Evolutionary conservation across 2,888 invertebrate species (phyloP).

Genomic region (Melangyna quadrimaculata): DNA sequence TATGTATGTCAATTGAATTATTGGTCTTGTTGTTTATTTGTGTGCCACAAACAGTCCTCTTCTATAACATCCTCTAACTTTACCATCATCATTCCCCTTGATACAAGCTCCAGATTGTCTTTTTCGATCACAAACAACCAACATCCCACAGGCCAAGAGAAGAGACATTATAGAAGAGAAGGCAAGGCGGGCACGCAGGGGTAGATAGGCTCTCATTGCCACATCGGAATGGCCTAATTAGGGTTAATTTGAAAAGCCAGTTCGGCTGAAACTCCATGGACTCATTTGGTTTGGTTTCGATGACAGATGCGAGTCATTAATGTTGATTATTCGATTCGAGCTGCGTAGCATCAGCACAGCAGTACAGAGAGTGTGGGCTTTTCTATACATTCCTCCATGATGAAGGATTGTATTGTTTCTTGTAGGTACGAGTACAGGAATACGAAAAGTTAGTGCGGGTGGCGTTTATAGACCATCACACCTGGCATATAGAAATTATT

Average conservation of each 20-base stretch:
- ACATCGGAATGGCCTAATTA: slow-evolving; percentile 68
- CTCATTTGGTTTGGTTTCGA: slow-evolving; percentile 54
- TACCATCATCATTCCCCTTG: slow-evolving; percentile 50
- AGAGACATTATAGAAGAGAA: not conserved
- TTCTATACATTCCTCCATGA: slow-evolving; percentile 4
- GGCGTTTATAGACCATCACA: not conserved
- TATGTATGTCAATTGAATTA: slow-evolving; percentile 43
- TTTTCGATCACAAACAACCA: slow-evolving; percentile 6
- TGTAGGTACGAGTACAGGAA: too few relatives aligned
- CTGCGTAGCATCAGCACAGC: too few relatives aligned
- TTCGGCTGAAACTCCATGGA: slow-evolving; percentile 75
- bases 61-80: slow-evolving; percentile 45
- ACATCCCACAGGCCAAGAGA: not conserved
- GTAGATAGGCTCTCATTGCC: not conserved
- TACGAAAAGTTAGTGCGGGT: not conserved
- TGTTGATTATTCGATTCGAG: slow-evolving; percentile 21
- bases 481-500: not conserved
- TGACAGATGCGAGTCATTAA: slow-evolving; percentile 40
- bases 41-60: slow-evolving; percentile 70
- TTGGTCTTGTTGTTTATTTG: slow-evolving; percentile 22
- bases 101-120: slow-evolving; percentile 2
- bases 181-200: not conserved
- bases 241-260: slow-evolving; percentile 72
- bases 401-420: not conserved
- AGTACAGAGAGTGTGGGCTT: not conserved